Evolutionary conservation across 2,888 invertebrate species (phyloP).

Genomic region (Ferdinandea cuprea): DNA sequence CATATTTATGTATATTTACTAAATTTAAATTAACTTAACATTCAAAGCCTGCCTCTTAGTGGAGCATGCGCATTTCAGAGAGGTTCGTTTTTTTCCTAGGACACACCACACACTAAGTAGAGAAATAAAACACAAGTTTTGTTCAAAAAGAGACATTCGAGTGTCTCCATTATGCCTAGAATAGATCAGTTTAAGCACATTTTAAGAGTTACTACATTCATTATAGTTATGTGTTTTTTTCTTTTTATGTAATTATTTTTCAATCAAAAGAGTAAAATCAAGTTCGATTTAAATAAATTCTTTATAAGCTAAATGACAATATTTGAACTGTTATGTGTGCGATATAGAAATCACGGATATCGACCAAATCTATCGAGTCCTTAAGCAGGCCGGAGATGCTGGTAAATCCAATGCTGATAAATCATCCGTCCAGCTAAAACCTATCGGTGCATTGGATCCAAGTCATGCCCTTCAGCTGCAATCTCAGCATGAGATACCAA

Average conservation of each 20-base stretch:
- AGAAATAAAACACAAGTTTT: slow-evolving; percentile 43
- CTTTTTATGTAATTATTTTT: slow-evolving; percentile 11
- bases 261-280: not conserved
- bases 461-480: slow-evolving; percentile 65
- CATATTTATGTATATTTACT: too few species aligned
- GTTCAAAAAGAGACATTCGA: slow-evolving; percentile 39
- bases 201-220: slow-evolving; percentile 28
- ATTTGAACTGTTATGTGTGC: slow-evolving; percentile 61
- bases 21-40: too few species aligned
- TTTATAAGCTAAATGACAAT: slow-evolving; percentile 45
- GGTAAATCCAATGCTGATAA: slow-evolving; percentile 78
- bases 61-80: slow-evolving; percentile 73
- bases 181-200: slow-evolving; percentile 47
- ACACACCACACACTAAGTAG: slow-evolving; percentile 46
- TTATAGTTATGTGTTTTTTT: too few species aligned
- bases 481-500: slow-evolving; percentile 80
- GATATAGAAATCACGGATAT: slow-evolving; percentile 85
- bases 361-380: slow-evolving; percentile 96
- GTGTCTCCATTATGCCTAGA: slow-evolving; percentile 5
- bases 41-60: slow-evolving; percentile 71
- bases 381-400: slow-evolving; percentile 94
- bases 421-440: slow-evolving; percentile 79
- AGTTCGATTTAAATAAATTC: not conserved
- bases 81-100: slow-evolving; percentile 46
- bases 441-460: slow-evolving; percentile 69